Evolutionary conservation across 2,797 vertebrate species (phyloP).

Genomic region (Sebastes trivittatus): DNA sequence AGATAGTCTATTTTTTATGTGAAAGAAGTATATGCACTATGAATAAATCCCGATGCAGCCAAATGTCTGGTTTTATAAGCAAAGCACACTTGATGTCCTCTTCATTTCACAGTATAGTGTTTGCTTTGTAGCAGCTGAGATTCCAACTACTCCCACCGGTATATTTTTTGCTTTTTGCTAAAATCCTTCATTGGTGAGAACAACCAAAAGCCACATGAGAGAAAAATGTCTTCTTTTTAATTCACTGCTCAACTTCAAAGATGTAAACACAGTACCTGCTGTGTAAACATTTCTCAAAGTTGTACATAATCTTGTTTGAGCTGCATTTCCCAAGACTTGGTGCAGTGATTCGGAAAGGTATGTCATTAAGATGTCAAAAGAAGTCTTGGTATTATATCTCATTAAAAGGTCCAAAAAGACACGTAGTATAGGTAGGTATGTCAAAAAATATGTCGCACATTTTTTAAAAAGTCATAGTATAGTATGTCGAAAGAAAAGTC

Average conservation of each 20-base stretch:
- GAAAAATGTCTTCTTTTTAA: constrained; percentile 26
- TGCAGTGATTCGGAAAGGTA: no score
- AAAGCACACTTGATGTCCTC: constrained; percentile 21
- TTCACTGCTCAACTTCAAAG: constrained; percentile 41
- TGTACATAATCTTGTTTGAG: constrained; percentile 9
- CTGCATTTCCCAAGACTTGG: neutral
- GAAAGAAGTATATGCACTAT: constrained; percentile 39
- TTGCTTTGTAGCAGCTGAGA: constrained; percentile 28
- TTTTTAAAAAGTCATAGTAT: no score
- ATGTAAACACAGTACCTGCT: constrained; percentile 32
- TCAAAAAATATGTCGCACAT: no score
- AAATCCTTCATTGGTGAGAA: constrained; percentile 33
- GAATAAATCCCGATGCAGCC: constrained; percentile 58
- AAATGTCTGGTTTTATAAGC: constrained; percentile 38
- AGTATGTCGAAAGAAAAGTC: no score
- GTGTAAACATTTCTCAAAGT: constrained; percentile 27
- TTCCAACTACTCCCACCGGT: constrained; percentile 16
- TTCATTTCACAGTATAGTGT: constrained; percentile 48
- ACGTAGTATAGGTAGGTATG: no score
- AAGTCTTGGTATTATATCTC: no score
- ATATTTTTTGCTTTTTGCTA: constrained; percentile 1
- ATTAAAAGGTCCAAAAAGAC: no score
- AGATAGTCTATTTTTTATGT: constrained; percentile 58
- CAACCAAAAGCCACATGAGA: constrained; percentile 20
- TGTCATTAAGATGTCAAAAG: no score